Base-by-base conservation (phyloP, 2,113 vertebrate genomes). In the Symphodus melops region DNA sequence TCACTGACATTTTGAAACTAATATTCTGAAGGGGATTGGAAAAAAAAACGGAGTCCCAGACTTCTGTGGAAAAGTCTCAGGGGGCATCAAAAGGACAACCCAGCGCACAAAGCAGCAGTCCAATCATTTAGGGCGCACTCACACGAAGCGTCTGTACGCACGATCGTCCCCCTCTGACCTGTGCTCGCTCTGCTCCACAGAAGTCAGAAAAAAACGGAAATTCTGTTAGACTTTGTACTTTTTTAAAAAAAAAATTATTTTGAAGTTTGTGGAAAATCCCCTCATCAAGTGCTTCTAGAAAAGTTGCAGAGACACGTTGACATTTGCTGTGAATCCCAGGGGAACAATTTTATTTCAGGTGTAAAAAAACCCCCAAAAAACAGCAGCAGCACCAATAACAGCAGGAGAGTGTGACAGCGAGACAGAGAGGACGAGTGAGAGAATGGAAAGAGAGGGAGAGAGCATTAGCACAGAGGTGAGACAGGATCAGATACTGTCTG, bases 401-500 rank as follows among this genome's bases (percentile, higher is more conserved):
- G 59, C 39, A 39, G 58, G 41, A 60, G 51, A 75, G 85, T 77
- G 66, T 74, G 75, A 52, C 39, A 6, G 52, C 41, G 74, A 79
- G 75, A 80, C 64, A 53, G 20, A 64, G 42, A 60, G 20, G 33
- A 52, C 13, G 7, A 44, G 12, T 74, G 79, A 87, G 85, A 12
- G 51, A 82, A 77, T 68, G 80, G 82, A 83, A 77, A 81, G 28
- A 33, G 28, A 33, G 28, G 46, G 2, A 5, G 46, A 14, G 61
- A 72, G 61, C 79, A 81, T 89, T 87, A 88, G 73, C 83, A 69
- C 37, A 33, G 41, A 74, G 72, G 21, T 74, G 89, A 52, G 46
- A 84, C 17, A 0, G 79, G 79, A 79, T 88, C 82, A 71, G 74
- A 88, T 85, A 74, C 77, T 65, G 92, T 91, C 89, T 92, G 86